Conservation (phyloP, 2,113 vertebrate genomes). For the Helogale parvula region DNA sequence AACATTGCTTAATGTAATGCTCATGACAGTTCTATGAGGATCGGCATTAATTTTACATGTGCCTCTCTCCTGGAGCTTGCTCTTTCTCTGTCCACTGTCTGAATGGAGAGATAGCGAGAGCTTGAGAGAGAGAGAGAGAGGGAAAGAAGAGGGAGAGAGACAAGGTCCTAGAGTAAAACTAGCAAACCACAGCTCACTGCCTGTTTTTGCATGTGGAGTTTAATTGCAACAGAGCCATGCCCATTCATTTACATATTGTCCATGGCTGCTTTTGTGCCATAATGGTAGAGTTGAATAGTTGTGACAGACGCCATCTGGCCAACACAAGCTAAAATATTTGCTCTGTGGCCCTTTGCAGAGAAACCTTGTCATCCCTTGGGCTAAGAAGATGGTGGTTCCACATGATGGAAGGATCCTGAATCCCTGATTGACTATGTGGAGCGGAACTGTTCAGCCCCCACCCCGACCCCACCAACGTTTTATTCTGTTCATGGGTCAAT, state of each 20-base stretch:
- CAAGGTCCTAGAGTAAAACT: neutral
- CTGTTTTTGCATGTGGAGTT: neutral
- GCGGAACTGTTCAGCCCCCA: neutral
- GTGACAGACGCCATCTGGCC: neutral
- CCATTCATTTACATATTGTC: neutral
- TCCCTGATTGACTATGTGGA: neutral
- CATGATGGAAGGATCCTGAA: neutral
- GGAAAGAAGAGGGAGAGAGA: no score
- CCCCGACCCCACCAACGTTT: neutral
- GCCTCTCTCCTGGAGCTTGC: neutral
- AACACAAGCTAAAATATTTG: neutral
- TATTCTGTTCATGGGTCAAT: neutral
- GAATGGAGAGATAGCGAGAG: neutral
- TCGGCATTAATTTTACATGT: neutral
- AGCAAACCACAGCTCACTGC: neutral
- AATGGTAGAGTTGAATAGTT: neutral
- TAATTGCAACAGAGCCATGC: neutral
- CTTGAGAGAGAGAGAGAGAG: no score
- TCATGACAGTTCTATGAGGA: neutral
- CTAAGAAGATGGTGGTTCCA: neutral
- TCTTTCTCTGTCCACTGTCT: neutral
- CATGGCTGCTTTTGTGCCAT: neutral
- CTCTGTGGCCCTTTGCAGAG: neutral
- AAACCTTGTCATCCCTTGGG: neutral
- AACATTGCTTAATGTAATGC: neutral